Conservation (phyloP, 2,113 vertebrate genomes). For the Campylorhamphus procurvoides region DNA sequence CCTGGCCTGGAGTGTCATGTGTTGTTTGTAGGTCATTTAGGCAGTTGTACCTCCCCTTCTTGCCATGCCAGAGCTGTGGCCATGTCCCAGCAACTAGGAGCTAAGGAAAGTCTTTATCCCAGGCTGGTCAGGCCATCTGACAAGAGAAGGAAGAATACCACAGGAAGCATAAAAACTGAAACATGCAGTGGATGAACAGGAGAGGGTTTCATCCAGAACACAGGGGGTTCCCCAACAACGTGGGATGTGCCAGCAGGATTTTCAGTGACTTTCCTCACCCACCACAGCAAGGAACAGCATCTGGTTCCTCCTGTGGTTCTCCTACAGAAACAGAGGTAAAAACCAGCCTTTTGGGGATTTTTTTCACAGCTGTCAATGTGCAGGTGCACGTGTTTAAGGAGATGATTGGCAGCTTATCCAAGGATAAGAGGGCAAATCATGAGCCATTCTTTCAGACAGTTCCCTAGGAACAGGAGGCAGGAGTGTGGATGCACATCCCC, state of each 20-base stretch:
- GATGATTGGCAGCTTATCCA: neutral
- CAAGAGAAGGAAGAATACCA: neutral
- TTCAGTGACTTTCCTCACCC: neutral
- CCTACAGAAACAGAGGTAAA: neutral
- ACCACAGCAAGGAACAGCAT: neutral
- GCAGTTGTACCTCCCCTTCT: neutral
- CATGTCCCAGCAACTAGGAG: neutral
- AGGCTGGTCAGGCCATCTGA: neutral
- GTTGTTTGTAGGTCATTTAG: neutral
- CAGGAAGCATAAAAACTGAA: neutral
- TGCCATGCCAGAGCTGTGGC: neutral
- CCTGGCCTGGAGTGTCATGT: neutral
- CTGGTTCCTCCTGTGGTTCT: neutral
- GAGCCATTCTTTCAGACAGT: neutral
- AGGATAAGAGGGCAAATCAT: neutral
- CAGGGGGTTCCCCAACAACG: neutral
- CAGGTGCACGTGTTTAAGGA: neutral
- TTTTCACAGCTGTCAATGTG: neutral
- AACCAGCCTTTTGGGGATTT: neutral
- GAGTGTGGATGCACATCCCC: accelerated
- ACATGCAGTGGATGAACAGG: accelerated
- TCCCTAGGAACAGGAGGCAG: neutral
- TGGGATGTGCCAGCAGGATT: neutral
- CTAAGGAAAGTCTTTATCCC: neutral
- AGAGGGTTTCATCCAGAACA: accelerated